These are phyloP conservation scores for Guaruba guarouba DNA, from an alignment of 2,113 vertebrate genomes.

Conservation along the genomic window DNA sequence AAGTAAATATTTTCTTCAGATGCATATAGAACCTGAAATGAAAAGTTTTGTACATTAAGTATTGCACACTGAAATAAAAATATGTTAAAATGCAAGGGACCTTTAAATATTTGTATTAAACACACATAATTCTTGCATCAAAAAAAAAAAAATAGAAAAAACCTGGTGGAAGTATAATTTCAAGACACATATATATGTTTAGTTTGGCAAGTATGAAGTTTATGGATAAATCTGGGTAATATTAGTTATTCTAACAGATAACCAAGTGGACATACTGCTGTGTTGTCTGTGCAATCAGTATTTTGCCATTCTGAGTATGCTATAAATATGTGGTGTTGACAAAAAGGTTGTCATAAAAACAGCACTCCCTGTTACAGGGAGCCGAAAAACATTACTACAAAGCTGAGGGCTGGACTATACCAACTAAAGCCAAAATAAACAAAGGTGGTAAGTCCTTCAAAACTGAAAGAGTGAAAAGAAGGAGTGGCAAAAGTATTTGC, in stretches of 20 bases:
- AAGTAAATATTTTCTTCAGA: neutral
- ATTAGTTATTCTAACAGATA: neutral
- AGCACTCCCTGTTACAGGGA: accelerated
- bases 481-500: accelerated
- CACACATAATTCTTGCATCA: neutral
- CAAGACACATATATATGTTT: neutral
- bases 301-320: neutral
- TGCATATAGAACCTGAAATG: neutral
- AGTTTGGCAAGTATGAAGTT: neutral
- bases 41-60: neutral
- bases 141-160: neutral
- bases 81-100: neutral
- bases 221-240: neutral
- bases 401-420: neutral
- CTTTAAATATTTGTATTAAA: neutral
- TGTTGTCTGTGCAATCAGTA: neutral
- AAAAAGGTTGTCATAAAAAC: neutral
- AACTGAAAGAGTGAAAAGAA: neutral
- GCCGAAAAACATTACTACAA: neutral
- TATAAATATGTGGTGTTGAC: neutral
- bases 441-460: neutral
- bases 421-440: neutral
- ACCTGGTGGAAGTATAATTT: neutral
- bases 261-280: neutral
- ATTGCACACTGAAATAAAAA: neutral